These are phyloP conservation scores for Chalcosyrphus nemorum DNA, from an alignment of 2,888 invertebrate species.

Conservation along the genomic window DNA sequence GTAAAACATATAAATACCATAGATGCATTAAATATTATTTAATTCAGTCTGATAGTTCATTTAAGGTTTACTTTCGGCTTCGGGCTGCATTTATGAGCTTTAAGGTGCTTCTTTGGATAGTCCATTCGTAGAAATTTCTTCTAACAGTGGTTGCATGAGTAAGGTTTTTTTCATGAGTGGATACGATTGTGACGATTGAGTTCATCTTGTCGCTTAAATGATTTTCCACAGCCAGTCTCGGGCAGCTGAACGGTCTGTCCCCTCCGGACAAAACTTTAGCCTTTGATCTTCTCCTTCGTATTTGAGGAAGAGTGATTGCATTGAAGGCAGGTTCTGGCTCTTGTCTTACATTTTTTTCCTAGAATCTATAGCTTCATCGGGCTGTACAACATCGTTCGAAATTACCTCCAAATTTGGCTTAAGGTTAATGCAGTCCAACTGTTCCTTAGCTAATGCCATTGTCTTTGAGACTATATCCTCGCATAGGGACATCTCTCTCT, in stretches of 20 bases:
- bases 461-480: not conserved
- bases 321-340: conserved; percentile 7
- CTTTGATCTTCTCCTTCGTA: not conserved
- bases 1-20: too few relatives aligned
- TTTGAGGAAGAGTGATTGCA: too few relatives aligned
- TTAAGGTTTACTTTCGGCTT: conserved; percentile 9
- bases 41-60: too few relatives aligned
- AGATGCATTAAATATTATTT: too few relatives aligned
- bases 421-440: not conserved
- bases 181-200: conserved; percentile 79
- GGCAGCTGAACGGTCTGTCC: conserved; percentile 9
- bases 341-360: not conserved
- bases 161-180: conserved; percentile 79
- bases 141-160: conserved; percentile 77
- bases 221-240: conserved; percentile 76
- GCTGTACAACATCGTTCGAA: not conserved
- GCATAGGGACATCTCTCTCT: conserved; percentile 32
- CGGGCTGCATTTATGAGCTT: conserved; percentile 41
- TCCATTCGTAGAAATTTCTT: conserved; percentile 79
- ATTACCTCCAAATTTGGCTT: not conserved
- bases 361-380: not conserved
- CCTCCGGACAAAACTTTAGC: not conserved
- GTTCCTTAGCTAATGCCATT: not conserved
- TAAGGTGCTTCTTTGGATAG: conserved; percentile 80
- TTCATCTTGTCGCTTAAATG: conserved; percentile 80